These are phyloP conservation scores for Empis livida DNA, from an alignment of 2,888 invertebrate genomes.

Conservation along the genomic window DNA sequence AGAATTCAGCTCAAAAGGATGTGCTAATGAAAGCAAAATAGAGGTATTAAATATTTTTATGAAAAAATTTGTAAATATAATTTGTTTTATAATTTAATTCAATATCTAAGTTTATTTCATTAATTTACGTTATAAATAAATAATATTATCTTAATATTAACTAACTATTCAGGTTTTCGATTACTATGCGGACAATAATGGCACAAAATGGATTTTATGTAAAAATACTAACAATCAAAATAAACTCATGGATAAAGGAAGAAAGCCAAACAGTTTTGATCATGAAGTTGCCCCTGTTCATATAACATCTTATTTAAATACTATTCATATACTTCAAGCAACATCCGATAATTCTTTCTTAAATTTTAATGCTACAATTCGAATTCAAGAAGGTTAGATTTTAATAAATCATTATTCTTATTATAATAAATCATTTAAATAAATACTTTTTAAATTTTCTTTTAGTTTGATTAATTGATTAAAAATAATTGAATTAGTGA, in stretches of 20 bases:
- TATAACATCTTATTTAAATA: conserved; percentile 56
- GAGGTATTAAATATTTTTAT: no score
- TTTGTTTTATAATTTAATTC: no score
- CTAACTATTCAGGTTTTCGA: conserved; percentile 41
- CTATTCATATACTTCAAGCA: conserved; percentile 46
- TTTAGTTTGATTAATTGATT: no score
- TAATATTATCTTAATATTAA: not conserved
- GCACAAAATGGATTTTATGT: conserved; percentile 56
- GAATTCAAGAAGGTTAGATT: conserved; percentile 42
- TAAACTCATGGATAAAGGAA: conserved; percentile 3
- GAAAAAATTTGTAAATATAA: no score
- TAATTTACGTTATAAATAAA: no score
- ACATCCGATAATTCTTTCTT: conserved; percentile 33
- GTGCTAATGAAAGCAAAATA: conserved; percentile 39
- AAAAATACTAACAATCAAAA: conserved; percentile 15
- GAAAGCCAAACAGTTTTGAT: not conserved
- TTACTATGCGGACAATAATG: conserved; percentile 57
- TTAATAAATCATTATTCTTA: no score
- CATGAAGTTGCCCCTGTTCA: conserved; percentile 36
- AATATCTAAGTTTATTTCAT: not conserved
- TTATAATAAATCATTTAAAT: no score
- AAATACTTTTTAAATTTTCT: no score
- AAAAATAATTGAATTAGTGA: no score
- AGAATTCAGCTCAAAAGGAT: conserved; percentile 35
- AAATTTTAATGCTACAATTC: conserved; percentile 48